Base-by-base conservation (phyloP, 1,140 invertebrate species). In the Teleopsis dalmanni region DNA sequence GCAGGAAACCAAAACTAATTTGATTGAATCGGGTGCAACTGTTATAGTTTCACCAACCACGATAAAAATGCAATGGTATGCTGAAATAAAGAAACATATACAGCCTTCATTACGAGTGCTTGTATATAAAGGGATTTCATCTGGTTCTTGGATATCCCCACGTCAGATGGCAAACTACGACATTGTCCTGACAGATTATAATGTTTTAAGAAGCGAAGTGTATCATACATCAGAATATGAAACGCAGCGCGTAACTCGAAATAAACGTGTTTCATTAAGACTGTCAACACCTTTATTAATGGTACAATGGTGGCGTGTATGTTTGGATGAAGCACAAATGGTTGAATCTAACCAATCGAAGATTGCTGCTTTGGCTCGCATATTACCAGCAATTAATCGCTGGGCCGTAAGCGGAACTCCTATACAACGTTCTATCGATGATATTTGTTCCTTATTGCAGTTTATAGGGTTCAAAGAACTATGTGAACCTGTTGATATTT, bases 381-480 rank as follows among this genome's bases (percentile, higher is more conserved):
- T 76, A 54, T 84, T 90, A 82, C 83, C 82, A 16, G 78, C 80
- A 5, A 57, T 78, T 7, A 78, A 85, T 69, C 74, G 81, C 44
- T 91, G 87, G 87, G 87, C 85, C 50, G 78, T 89, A 2, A 86
- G 84, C 22, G 87, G 87, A 19, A 90, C 85, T 1, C 85, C 85
- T 2, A 77, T 88, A 41, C 80, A 84, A 56, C 78, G 79, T 61
- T 60, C 60, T 19, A 58, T 75, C 50, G 38, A 64, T 70, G 83
- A 88, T 75, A 60, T 88, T n/a, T 80, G 77, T 64, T 84, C 84
- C 0, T 62, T 90, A 11, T 59, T 89, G 8, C 60, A 81, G 35
- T 89, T 89, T 57, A 70, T 90, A 23, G 78, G 62, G 1, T 59
- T 60, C 6, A 33, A 35, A 1, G 56, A 50, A 9, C 53, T 52